These are phyloP conservation scores for Charaxes varanes DNA, from an alignment of 1,140 invertebrate species.

Conservation along the genomic window DNA sequence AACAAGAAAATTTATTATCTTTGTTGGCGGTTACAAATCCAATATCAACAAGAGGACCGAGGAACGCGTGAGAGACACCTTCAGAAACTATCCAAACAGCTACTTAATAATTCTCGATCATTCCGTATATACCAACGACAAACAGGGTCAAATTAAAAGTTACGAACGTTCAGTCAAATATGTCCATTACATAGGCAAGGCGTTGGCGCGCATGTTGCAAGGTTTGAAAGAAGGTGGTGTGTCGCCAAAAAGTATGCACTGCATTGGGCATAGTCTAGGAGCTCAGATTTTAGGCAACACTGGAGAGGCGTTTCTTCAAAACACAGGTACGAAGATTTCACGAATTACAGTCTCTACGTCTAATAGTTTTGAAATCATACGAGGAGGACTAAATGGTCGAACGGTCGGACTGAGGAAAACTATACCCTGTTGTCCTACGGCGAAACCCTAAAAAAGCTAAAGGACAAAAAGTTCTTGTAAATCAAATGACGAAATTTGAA, in stretches of 20 bases:
- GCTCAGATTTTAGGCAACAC: constrained; percentile 73
- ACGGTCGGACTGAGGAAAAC: no score
- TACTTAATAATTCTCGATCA: constrained; percentile 62
- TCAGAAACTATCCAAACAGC: constrained; percentile 44
- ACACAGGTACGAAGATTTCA: constrained; percentile 50
- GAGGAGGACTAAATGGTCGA: no score
- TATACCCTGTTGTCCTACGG: no score
- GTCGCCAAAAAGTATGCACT: constrained; percentile 49
- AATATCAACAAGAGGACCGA: constrained; percentile 53
- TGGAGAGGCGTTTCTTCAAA: constrained; percentile 58
- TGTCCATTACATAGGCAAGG: constrained; percentile 59
- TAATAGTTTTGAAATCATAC: no score
- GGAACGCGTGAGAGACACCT: constrained; percentile 42
- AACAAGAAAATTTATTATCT: constrained; percentile 51
- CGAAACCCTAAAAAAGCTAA: no score
- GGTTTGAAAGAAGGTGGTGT: constrained; percentile 40
- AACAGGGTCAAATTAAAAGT: constrained; percentile 45
- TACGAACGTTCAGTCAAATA: constrained; percentile 59
- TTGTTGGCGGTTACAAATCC: constrained; percentile 60
- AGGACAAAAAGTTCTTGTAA: no score
- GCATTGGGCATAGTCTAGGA: constrained; percentile 71
- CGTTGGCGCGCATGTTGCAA: constrained; percentile 41
- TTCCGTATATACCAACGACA: constrained; percentile 56
- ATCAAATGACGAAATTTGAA: no score
- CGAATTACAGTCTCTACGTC: constrained; percentile 81